phyloP scores from a whole-genome alignment of 2,113 vertebrate genomes.

The Equus przewalskii region DNA sequence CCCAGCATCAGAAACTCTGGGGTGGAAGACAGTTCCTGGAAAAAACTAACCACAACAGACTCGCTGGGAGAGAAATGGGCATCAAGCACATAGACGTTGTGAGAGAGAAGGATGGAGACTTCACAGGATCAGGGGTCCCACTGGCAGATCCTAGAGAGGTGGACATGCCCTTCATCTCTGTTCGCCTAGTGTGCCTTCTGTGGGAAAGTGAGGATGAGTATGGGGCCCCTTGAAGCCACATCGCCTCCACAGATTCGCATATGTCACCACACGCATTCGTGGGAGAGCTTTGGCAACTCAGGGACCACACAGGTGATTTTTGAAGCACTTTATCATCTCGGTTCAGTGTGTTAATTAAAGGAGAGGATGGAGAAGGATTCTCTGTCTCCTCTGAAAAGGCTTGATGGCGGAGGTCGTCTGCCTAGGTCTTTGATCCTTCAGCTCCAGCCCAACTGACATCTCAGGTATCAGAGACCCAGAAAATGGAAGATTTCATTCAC shows the following conservation, averaged over 20 bases:
- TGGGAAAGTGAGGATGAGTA: neutral
- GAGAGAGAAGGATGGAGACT: neutral
- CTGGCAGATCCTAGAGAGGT: neutral
- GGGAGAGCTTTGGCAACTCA: neutral
- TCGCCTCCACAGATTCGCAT: too few species aligned
- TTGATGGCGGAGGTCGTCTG: neutral
- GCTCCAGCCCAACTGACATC: neutral
- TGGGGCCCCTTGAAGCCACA: fast-evolving
- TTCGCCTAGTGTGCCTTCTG: neutral
- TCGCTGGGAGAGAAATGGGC: neutral
- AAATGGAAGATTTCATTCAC: neutral
- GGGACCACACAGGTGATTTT: neutral
- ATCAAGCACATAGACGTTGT: fast-evolving
- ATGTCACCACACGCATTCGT: fast-evolving
- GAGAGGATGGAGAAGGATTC: neutral
- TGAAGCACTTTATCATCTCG: neutral
- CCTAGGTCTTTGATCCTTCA: neutral
- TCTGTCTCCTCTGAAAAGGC: neutral
- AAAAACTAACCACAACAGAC: neutral
- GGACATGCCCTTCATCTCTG: neutral
- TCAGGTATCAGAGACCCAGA: neutral
- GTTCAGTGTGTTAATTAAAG: neutral
- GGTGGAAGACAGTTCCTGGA: neutral
- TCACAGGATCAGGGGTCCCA: neutral
- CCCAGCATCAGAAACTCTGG: neutral